phyloP scores from a whole-genome alignment of 2,888 invertebrate genomes.

The Cantharis lateralis region DNA sequence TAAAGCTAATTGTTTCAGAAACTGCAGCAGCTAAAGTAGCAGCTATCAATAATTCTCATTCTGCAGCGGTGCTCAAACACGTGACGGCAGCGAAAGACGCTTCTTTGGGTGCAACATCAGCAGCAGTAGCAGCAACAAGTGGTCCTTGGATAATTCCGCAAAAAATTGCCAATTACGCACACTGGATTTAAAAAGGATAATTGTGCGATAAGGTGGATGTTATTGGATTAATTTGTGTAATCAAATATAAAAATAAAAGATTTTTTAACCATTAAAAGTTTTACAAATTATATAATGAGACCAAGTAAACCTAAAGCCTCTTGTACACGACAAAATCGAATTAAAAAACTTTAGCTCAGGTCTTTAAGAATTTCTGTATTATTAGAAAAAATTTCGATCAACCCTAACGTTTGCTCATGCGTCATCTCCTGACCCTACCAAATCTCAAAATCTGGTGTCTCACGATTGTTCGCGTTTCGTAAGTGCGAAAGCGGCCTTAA shows the following conservation, averaged over 20 bases:
- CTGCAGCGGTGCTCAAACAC: slow-evolving; percentile 62
- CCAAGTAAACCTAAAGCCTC: neutral
- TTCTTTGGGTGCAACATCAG: slow-evolving; percentile 55
- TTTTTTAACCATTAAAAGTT: neutral
- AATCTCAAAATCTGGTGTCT: neutral
- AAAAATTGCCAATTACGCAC: slow-evolving; percentile 7
- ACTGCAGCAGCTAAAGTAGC: slow-evolving; percentile 65
- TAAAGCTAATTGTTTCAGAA: slow-evolving; percentile 52
- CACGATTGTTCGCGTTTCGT: neutral
- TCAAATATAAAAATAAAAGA: neutral
- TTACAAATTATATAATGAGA: no score
- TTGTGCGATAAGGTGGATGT: neutral
- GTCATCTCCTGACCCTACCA: neutral
- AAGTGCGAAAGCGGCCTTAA: neutral
- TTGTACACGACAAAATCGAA: neutral
- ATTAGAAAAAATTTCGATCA: neutral
- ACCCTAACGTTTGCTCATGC: neutral
- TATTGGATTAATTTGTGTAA: neutral
- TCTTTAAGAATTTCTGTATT: neutral
- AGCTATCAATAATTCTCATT: slow-evolving; percentile 64
- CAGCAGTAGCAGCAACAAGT: slow-evolving; percentile 44
- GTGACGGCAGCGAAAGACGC: slow-evolving; percentile 65
- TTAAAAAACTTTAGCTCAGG: no score
- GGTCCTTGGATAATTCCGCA: slow-evolving; percentile 22
- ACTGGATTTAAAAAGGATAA: neutral